Evolutionary conservation across 2,113 vertebrate genomes (phyloP), one percentile per base, ranked within the genome.

Genomic region (Chunga burmeisteri): DNA sequence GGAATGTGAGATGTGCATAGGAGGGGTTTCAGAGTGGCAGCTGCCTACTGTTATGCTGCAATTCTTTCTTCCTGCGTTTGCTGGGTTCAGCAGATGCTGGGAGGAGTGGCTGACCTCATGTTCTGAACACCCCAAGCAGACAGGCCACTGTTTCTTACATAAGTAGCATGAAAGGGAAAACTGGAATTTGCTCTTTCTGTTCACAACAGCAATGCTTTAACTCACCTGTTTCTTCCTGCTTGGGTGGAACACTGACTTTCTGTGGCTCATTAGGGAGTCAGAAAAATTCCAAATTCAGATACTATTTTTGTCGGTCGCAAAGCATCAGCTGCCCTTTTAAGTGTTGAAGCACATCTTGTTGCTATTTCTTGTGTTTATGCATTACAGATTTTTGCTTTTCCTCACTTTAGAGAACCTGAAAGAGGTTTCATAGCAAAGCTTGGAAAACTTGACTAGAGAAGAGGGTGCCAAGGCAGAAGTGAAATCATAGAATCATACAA

Each of bases 61-160:
- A 1, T 27, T 80, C 12, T 1, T 36, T 65, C 52, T 47, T 63
- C 8, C 9, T 46, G 29, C 0, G 0, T 6, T 49, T 73, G 32
- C 50, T 36, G 49, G n/a, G 42, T 71, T 58, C 50, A 61, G 81
- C 65, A 46, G n/a, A 6, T 74, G n/a, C 55, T 62, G 55, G 32
- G 61, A 22, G 47, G 25, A 19, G 55, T 13, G 23, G 16, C 73
- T 87, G 55, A 65, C 44, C 22, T 52, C 36, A 17, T 26, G 10
- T 56, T 72, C 58, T 53, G 50, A 65, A 46, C 40, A 44, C 13
- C 19, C 56, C 0, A 2, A 62, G 72, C 38, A 53, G 44, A 7
- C 81, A 79, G 30, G 42, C 26, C 4, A 7, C 22, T 52, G 11
- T 29, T 77, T 36, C 62, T 88, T 72, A 26, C 40, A n/a, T 8